Conservation (phyloP, 2,888 invertebrate species). For the Cantharis flavilabris region DNA sequence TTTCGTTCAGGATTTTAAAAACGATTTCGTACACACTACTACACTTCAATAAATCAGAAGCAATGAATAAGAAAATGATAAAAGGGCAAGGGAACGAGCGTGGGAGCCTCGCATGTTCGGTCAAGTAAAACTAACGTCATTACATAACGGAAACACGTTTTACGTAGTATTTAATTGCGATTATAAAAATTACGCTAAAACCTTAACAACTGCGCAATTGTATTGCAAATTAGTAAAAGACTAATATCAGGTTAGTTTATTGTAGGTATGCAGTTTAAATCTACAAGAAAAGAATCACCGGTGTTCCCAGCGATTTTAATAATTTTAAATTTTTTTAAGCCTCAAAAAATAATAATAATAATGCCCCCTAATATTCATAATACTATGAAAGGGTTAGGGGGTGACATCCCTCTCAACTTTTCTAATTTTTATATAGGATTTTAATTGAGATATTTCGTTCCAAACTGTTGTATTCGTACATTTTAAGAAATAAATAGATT, state of each 20-base stretch:
- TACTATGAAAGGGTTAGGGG: too few relatives aligned
- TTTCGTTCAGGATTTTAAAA: constrained; percentile 4
- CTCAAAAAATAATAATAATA: too few relatives aligned
- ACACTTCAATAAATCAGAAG: constrained; percentile 21
- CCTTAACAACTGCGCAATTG: constrained; percentile 2
- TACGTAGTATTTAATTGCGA: not conserved
- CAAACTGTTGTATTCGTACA: too few relatives aligned
- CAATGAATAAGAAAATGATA: constrained; percentile 7
- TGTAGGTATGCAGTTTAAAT: too few relatives aligned
- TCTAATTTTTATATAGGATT: too few relatives aligned
- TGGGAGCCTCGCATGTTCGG: constrained; percentile 17
- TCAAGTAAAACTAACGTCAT: constrained; percentile 17
- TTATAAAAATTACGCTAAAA: constrained; percentile 9
- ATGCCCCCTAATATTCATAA: too few relatives aligned
- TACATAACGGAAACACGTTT: constrained; percentile 7
- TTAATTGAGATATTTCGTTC: too few relatives aligned
- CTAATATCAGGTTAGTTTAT: not conserved
- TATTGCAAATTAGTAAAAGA: not conserved
- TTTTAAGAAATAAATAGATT: too few relatives aligned
- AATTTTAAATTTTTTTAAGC: too few relatives aligned
- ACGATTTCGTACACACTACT: constrained; percentile 11
- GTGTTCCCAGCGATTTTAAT: too few relatives aligned
- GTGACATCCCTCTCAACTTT: too few relatives aligned
- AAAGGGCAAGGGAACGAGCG: constrained; percentile 11
- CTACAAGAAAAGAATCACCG: too few relatives aligned